phyloP scores from a whole-genome alignment of 2,797 vertebrate species.

The Clarias fuscus region DNA sequence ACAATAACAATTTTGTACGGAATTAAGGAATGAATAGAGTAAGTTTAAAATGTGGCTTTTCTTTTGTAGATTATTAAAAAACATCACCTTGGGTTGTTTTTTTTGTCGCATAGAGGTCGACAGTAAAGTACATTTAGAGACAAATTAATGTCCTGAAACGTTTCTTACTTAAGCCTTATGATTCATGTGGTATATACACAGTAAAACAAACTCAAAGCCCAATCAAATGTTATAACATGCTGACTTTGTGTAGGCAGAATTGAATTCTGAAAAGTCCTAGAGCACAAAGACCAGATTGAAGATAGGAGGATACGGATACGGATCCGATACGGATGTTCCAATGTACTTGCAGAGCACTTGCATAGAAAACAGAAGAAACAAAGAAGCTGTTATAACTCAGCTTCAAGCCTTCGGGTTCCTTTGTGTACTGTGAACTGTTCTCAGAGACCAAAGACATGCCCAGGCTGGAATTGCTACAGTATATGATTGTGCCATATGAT shows the following conservation, averaged over 20 bases:
- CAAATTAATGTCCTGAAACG: neutral
- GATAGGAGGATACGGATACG: neutral
- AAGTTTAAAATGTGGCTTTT: neutral
- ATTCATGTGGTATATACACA: neutral
- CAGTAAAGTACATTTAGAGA: neutral
- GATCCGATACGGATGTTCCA: neutral
- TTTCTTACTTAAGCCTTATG: neutral
- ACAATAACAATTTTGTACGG: neutral
- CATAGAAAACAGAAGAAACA: neutral
- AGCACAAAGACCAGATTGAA: neutral
- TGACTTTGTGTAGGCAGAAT: neutral
- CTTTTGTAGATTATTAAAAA: neutral
- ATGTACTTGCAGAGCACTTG: neutral
- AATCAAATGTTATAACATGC: neutral
- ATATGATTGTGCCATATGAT: no score
- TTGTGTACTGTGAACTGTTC: no score
- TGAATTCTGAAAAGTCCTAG: neutral
- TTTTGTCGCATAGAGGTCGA: neutral
- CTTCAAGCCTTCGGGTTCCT: neutral
- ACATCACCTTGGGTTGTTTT: no score
- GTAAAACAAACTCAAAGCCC: neutral
- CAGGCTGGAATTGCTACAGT: no score
- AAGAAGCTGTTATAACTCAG: neutral
- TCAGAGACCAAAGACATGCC: no score
- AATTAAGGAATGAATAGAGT: neutral